A percentile compares a stretch with the other conserved stretches of the same genome.
Conservation (phyloP, 2,888 invertebrate species). For the Caenorhabditis doughertyi region DNA sequence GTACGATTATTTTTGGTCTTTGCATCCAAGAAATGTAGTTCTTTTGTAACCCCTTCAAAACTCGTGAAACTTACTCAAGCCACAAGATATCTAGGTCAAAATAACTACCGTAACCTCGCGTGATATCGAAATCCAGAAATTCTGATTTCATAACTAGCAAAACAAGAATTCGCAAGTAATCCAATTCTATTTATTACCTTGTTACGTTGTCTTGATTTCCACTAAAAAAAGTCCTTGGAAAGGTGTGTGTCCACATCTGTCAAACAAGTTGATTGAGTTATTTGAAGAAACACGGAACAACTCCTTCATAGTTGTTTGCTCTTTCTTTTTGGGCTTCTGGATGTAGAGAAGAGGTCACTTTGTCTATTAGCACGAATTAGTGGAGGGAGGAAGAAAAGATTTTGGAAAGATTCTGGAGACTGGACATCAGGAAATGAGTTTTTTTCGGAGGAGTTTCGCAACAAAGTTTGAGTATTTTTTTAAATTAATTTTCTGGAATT, state of each 20-base stretch:
- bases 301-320: constrained; percentile 13
- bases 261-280: constrained; percentile 33
- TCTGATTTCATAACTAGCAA: background rate
- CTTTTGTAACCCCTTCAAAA: too few relatives aligned
- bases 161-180: too few relatives aligned
- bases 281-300: constrained; percentile 28
- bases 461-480: too few relatives aligned
- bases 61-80: too few relatives aligned
- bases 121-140: too few relatives aligned
- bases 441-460: too few relatives aligned
- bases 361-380: constrained; percentile 17
- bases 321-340: background rate
- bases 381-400: too few relatives aligned
- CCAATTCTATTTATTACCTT: constrained; percentile 4
- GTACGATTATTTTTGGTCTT: background rate
- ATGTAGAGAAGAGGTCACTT: constrained; percentile 11
- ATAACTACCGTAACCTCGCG: too few relatives aligned
- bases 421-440: background rate
- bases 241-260: constrained; percentile 15
- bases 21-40: background rate
- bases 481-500: too few relatives aligned
- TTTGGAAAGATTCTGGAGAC: too few relatives aligned
- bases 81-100: too few relatives aligned
- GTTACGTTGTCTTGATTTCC: constrained; percentile 2
- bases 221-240: constrained; percentile 13